A percentile compares a stretch with the other conserved stretches of the same genome.
Conservation (phyloP, 2,797 vertebrate species). For the Acrocephalus scirpaceus region DNA sequence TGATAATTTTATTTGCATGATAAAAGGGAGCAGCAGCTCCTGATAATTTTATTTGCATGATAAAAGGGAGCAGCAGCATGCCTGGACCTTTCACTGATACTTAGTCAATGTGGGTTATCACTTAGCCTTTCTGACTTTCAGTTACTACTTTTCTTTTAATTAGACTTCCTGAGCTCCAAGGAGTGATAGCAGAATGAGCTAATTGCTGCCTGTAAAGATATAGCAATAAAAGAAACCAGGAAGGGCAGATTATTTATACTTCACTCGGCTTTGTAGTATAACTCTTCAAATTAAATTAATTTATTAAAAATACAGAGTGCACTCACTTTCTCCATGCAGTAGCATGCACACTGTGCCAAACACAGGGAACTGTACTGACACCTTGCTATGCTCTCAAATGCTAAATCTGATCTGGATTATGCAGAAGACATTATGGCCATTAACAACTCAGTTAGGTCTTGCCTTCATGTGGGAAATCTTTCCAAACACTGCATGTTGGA, state of each 20-base stretch:
- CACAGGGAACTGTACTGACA: not conserved
- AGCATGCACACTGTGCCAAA: fast-evolving
- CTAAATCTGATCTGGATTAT: not conserved
- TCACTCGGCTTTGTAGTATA: not conserved
- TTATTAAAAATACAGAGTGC: not conserved
- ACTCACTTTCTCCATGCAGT: not conserved
- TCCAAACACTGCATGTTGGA: not conserved
- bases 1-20: not conserved
- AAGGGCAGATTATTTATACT: not conserved
- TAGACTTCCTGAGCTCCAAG: not conserved
- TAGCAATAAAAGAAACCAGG: not conserved
- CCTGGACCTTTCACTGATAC: not conserved
- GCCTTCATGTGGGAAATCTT: not conserved
- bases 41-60: not conserved
- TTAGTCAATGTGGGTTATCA: not conserved
- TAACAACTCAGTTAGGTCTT: not conserved
- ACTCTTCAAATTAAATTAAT: not conserved
- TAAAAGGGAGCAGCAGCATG: not conserved
- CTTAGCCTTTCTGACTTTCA: not conserved
- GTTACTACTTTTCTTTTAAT: not conserved
- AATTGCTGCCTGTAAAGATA: not conserved
- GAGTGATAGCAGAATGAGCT: not conserved
- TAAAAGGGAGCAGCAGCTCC: not conserved
- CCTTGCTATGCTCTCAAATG: not conserved
- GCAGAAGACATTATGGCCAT: not conserved